Evolutionary conservation across 2,113 vertebrate species (phyloP).

Genomic region (Oreotrochilus melanogaster): DNA sequence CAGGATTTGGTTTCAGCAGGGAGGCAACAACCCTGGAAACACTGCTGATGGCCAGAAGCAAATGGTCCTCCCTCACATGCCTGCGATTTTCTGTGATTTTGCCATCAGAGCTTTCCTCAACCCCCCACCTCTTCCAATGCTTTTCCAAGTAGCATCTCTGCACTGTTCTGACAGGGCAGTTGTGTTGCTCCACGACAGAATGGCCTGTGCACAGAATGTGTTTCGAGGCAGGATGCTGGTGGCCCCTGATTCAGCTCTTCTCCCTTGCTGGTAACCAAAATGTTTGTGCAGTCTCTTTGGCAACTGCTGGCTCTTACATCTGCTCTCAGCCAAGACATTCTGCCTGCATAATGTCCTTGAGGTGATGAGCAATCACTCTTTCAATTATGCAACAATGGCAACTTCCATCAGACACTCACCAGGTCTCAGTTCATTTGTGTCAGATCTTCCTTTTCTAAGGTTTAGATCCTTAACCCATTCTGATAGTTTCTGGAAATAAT

Average conservation of each 20-base stretch:
- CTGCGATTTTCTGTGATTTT: background rate
- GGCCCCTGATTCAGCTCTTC: background rate
- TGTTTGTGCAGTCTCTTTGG: background rate
- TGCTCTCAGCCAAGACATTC: background rate
- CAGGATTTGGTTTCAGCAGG: background rate
- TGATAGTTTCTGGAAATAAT: background rate
- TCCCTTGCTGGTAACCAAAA: background rate
- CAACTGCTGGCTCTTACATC: background rate
- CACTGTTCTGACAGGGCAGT: background rate
- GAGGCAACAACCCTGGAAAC: background rate
- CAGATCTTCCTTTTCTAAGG: background rate
- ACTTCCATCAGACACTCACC: background rate
- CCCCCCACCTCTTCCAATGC: background rate
- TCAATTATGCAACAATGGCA: background rate
- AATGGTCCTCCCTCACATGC: background rate
- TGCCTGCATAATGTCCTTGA: background rate
- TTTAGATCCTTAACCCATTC: background rate
- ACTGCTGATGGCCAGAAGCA: background rate
- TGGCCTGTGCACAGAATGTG: rapidly evolving
- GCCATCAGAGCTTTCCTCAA: background rate
- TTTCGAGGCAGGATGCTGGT: background rate
- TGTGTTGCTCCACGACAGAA: background rate
- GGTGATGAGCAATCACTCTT: background rate
- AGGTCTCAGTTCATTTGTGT: rapidly evolving
- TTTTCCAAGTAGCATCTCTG: background rate